Percentiles rank a stretch among this genome's conserved stretches.
Evolutionary conservation across 2,113 vertebrate species (phyloP).

Genomic region (Onychorhynchus coronatus): DNA sequence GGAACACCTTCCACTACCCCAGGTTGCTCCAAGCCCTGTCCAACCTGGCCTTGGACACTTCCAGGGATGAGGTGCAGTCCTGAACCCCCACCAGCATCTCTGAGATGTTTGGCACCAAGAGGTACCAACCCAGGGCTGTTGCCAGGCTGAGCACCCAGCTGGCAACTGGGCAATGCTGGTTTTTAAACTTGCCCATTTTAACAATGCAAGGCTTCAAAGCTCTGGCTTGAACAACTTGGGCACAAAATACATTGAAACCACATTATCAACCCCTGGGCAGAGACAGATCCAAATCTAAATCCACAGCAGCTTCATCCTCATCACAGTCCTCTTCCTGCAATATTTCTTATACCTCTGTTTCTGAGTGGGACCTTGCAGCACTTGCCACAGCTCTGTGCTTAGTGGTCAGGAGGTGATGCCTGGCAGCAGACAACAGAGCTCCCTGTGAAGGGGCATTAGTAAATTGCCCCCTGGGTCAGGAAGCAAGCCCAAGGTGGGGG

Average conservation of each 20-base stretch:
- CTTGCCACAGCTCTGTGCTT: neutral
- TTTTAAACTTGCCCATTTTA: neutral
- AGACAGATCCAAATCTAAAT: neutral
- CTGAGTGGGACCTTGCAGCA: rapidly evolving
- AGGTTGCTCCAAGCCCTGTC: neutral
- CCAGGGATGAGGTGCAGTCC: neutral
- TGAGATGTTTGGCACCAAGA: neutral
- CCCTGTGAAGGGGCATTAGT: neutral
- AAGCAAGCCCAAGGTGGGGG: neutral
- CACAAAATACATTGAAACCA: neutral
- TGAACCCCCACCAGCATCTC: neutral
- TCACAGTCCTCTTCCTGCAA: neutral
- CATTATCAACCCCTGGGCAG: neutral
- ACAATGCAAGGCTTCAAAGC: rapidly evolving
- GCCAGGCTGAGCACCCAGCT: neutral
- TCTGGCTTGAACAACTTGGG: neutral
- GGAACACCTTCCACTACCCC: neutral
- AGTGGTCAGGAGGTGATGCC: neutral
- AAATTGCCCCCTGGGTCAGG: neutral
- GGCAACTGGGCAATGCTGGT: rapidly evolving
- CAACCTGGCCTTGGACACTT: neutral
- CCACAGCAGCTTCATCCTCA: neutral
- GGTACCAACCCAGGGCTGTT: neutral
- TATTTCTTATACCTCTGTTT: neutral
- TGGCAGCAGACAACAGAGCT: neutral